Evolutionary conservation across 1,140 invertebrate genomes (phyloP), one percentile per base, ranked within the genome.

Genomic region (Drosophila asahinai): DNA sequence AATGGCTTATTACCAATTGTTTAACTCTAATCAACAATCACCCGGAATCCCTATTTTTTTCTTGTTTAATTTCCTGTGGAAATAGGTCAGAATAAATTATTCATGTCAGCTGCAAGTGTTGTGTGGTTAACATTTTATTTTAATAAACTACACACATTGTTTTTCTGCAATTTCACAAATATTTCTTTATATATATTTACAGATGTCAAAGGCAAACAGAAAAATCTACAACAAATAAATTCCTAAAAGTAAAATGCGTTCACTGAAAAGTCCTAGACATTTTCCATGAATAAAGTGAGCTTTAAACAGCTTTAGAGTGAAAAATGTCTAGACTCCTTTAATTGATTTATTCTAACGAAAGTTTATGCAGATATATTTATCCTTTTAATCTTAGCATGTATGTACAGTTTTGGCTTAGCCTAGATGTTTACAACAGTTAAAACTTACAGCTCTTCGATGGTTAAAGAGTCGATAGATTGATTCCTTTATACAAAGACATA

Each of bases 381-480:
- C 66, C 17, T n/a, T 38, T 38, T 38, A 43, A 42, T 49, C 40
- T 25, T 36, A 30, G 9, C 36, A 47, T 68, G 40, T 75, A 75
- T 77, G 33, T 67, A 76, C 42, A 77, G 19, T 61, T 45, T 25
- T 51, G 73, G 42, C 71, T 80, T 75, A 83, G 43, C 43, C 80
- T 77, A 73, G 43, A 79, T 68, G 67, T 75, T 86, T 63, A 81
- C 67, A 87, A 74, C 68, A 83, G 49, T 78, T 80, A 87, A 87
- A 89, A 87, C 80, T 83, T 89, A 87, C 80, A 87, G 73, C 80
- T 75, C 73, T 74, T 81, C 65, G 81, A 78, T 87, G 83, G 61
- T 80, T 40, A 60, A 51, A 60, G 52, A 59, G 66, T 72, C 45
- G 52, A 58, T 72, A 71, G 27, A 61, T 64, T 36, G 36, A 61